Conservation (phyloP, 2,888 invertebrate species). For the Sarcophaga subvicina region DNA sequence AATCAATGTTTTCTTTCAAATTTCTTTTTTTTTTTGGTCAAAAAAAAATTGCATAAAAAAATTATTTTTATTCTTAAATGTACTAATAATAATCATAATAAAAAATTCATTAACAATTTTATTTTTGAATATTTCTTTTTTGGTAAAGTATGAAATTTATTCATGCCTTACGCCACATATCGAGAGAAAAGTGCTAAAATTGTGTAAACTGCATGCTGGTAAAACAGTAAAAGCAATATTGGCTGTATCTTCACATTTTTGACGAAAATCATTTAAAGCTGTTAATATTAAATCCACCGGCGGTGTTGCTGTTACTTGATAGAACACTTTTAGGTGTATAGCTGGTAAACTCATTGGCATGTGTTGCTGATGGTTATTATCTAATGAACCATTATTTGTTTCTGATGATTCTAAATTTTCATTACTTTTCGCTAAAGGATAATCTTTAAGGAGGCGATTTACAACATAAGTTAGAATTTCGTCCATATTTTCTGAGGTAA, state of each 20-base stretch:
- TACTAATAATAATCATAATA: slow-evolving; percentile 40
- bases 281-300: slow-evolving; percentile 81
- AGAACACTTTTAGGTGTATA: slow-evolving; percentile 90
- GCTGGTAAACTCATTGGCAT: slow-evolving; percentile 82
- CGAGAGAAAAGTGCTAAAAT: slow-evolving; percentile 91
- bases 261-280: slow-evolving; percentile 81
- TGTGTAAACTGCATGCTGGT: slow-evolving; percentile 91
- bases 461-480: slow-evolving; percentile 84
- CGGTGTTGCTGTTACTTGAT: slow-evolving; percentile 85
- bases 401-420: slow-evolving; percentile 56
- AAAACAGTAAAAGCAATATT: slow-evolving; percentile 87
- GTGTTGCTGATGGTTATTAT: slow-evolving; percentile 48
- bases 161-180: slow-evolving; percentile 91
- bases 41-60: too few species aligned
- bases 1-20: too few species aligned
- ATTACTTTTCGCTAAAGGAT: slow-evolving; percentile 76
- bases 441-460: slow-evolving; percentile 83
- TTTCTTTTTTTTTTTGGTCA: too few species aligned
- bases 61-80: not conserved
- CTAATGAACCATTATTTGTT: slow-evolving; percentile 50
- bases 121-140: slow-evolving; percentile 13
- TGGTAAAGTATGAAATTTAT: slow-evolving; percentile 75
- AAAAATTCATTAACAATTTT: slow-evolving; percentile 35
- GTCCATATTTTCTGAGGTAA: slow-evolving; percentile 82
- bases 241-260: slow-evolving; percentile 83